A percentile compares a stretch with the other conserved stretches of the same genome.
Evolutionary conservation across 2,888 invertebrate species (phyloP).

Genomic region (Calliscelio sp.): DNA sequence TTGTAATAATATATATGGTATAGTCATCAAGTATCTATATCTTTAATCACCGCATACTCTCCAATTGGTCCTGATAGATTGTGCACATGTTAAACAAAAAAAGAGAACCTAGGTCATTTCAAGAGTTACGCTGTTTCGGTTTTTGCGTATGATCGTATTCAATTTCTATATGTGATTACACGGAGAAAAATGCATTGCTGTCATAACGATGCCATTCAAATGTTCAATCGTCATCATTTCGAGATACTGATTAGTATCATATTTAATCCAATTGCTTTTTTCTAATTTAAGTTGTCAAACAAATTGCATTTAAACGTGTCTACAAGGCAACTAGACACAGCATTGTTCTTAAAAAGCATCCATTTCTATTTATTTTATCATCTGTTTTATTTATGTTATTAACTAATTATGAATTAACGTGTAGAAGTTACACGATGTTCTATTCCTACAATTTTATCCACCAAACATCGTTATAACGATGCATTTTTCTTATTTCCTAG

Average conservation of each 20-base stretch:
- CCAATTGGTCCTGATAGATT: conserved; percentile 61
- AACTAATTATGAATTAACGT: not conserved
- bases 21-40: conserved; percentile 62
- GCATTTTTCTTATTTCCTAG: conserved; percentile 38
- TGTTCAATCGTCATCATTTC: not conserved
- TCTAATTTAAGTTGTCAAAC: not conserved
- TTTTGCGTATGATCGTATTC: too few relatives aligned
- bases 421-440: not conserved
- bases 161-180: conserved; percentile 23
- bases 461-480: conserved; percentile 9
- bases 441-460: not conserved
- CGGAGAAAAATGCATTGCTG: conserved; percentile 25
- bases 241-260: not conserved
- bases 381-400: not conserved
- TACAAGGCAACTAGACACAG: not conserved
- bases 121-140: too few relatives aligned
- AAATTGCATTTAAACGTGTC: not conserved
- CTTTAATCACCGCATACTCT: conserved; percentile 55
- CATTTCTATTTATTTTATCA: not conserved
- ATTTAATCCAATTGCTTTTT: not conserved
- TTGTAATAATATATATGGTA: conserved; percentile 60
- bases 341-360: not conserved
- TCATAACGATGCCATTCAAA: conserved; percentile 6
- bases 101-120: too few relatives aligned
- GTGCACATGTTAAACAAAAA: conserved; percentile 49